A percentile compares a stretch with the other conserved stretches of the same genome.
phyloP scores from a whole-genome alignment of 1,140 invertebrate species.

The Zaprionus vittiger region DNA sequence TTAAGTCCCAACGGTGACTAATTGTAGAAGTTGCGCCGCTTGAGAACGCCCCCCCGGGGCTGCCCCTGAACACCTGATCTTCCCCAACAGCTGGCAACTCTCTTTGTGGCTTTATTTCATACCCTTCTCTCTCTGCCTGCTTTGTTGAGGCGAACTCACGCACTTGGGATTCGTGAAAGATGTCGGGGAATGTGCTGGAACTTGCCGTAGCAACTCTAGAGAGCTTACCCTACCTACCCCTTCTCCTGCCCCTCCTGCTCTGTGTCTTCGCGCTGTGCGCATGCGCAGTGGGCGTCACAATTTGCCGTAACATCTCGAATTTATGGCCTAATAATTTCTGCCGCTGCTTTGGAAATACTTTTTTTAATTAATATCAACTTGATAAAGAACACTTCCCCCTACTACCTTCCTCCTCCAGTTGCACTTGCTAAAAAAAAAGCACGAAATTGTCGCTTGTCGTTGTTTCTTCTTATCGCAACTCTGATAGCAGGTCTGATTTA shows the following conservation, averaged over 20 bases:
- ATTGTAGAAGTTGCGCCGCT: slow-evolving; percentile 55
- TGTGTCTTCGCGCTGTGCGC: slow-evolving; percentile 67
- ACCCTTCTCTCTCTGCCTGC: slow-evolving; percentile 7
- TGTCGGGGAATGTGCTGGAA: slow-evolving; percentile 38
- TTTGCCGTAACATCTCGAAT: slow-evolving; percentile 69
- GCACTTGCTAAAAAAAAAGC: slow-evolving; percentile 14
- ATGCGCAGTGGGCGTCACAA: slow-evolving; percentile 79
- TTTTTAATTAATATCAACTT: slow-evolving; percentile 59
- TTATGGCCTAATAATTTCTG: slow-evolving; percentile 81
- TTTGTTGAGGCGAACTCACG: slow-evolving; percentile 54
- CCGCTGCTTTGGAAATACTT: slow-evolving; percentile 23
- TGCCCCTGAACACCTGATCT: not conserved
- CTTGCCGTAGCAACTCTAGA: slow-evolving; percentile 26
- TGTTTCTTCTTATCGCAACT: slow-evolving; percentile 37
- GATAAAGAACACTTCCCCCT: slow-evolving; percentile 43
- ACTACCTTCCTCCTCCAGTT: not conserved
- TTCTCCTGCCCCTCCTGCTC: not conserved
- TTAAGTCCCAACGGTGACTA: slow-evolving; percentile 68
- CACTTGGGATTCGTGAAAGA: slow-evolving; percentile 37
- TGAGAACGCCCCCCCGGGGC: not conserved
- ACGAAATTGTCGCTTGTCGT: slow-evolving; percentile 34
- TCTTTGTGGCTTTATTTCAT: slow-evolving; percentile 30
- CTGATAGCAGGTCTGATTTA: slow-evolving; percentile 66
- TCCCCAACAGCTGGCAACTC: slow-evolving; percentile 23
- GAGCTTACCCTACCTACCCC: not conserved